A percentile compares a stretch with the other conserved stretches of the same genome.
phyloP scores from a whole-genome alignment of 2,113 vertebrate species.

The Arvicanthis niloticus region DNA sequence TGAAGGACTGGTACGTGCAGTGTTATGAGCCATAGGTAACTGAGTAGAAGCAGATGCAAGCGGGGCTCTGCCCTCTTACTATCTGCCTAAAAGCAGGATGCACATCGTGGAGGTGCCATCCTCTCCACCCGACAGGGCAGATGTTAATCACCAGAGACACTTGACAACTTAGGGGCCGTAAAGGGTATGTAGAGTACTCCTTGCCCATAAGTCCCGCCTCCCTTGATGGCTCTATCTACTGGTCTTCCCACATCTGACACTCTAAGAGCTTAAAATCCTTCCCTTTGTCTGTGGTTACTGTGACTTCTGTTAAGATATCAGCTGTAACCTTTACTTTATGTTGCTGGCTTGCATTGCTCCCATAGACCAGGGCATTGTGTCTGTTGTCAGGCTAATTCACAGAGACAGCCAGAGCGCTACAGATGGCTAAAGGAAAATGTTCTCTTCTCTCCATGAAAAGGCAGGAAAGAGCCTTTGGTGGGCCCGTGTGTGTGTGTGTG shows the following conservation, averaged over 20 bases:
- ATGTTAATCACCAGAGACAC: not conserved
- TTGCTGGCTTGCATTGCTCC: not conserved
- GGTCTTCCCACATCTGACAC: not conserved
- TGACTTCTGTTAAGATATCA: not conserved
- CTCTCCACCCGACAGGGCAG: not conserved
- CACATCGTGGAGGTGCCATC: not conserved
- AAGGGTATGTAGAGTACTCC: not conserved
- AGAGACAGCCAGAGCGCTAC: not conserved
- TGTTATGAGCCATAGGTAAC: not conserved
- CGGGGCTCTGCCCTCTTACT: not conserved
- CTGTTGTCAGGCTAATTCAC: not conserved
- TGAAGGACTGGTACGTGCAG: not conserved
- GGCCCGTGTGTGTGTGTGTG: too few species aligned
- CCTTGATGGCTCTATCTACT: not conserved
- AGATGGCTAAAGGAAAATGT: not conserved
- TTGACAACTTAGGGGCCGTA: too few species aligned
- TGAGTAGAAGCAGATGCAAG: not conserved
- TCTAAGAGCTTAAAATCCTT: not conserved
- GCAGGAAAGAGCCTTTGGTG: not conserved
- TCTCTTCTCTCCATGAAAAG: not conserved
- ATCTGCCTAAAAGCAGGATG: not conserved
- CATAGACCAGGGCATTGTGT: not conserved
- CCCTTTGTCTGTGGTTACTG: not conserved
- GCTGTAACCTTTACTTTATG: not conserved
- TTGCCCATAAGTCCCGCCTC: not conserved